Base-by-base conservation (phyloP, 2,797 vertebrate species). In the Novumbra hubbsi region DNA sequence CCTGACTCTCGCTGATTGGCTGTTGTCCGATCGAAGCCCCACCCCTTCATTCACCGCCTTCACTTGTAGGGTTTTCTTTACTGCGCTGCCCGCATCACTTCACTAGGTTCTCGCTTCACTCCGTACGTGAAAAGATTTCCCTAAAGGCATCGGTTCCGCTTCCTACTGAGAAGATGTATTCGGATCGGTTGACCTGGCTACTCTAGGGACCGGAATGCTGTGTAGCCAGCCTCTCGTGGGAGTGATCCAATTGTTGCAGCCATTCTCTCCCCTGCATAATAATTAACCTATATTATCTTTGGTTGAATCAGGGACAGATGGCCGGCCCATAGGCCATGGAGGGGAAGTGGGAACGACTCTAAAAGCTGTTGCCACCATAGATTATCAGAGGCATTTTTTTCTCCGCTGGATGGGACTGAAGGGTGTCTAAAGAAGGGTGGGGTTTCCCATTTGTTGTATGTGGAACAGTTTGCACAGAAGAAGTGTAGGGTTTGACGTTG, bases 271-370 rank as follows among this genome's bases (percentile, higher is more conserved):
- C 77, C 83, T 84, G 88, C 88, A 92, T 88, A 88, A 88, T 84
- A 90, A 90, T 90, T 89, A 89, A 84, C 80, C 72, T 48, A 79
- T 84, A 78, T 88, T 60, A 80, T 86, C 79, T 78, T 77, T 50
- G 78, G 75, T 83, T 81, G 84, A 82, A 87, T 86, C 87, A 76
- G 79, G 83, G 83, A 90, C 85, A 89, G 89, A 92, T 90, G 88
- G 86, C 77, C 68, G 52, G 75, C 75, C 80, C 76, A 72, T 75
- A 81, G 80, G 79, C 79, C 14, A 67, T 32, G 78, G 71, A 78
- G 75, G 74, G 75, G 62, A 70, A 73, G 69, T 68, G 73, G 72
- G n/a, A 34, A 41, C 78, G 77, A 77, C 71, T 75, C 73, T 76
- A 24, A 72, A 76, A 79, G 75, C 49, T 8, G 17, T 73, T 83